Percentiles rank a stretch among this genome's conserved stretches.
These are phyloP conservation scores for Strix occidentalis DNA, from an alignment of 2,797 vertebrate species.

Conservation along the genomic window DNA sequence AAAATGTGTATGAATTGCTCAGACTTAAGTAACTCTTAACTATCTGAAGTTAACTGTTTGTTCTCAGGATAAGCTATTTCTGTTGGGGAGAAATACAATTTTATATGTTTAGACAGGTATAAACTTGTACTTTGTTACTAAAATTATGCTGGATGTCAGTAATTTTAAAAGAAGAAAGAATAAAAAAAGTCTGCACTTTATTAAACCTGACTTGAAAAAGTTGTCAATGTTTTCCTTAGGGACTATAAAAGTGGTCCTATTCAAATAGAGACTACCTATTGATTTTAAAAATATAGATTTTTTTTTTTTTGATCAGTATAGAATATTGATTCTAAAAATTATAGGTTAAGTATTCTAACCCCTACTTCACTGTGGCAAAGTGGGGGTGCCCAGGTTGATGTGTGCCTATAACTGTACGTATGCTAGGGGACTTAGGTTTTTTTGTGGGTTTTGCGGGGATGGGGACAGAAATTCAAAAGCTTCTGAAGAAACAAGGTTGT, in stretches of 20 bases:
- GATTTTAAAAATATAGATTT: background rate
- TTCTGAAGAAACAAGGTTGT: background rate
- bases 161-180: background rate
- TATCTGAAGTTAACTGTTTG: background rate
- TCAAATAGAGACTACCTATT: background rate
- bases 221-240: background rate
- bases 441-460: rapidly evolving
- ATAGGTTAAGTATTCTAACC: background rate
- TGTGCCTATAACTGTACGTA: background rate
- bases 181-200: background rate
- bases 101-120: background rate
- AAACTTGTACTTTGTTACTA: background rate
- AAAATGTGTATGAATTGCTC: background rate
- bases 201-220: background rate
- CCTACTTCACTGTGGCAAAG: background rate
- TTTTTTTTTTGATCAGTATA: too few species aligned
- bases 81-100: background rate
- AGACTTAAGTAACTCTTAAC: background rate
- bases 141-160: background rate
- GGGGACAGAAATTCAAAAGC: background rate
- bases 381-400: background rate
- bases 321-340: background rate
- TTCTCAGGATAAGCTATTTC: background rate
- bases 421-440: background rate
- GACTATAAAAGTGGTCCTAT: background rate